A percentile compares a stretch with the other conserved stretches of the same genome.
phyloP scores from a whole-genome alignment of 2,113 vertebrate species.

The Chionomys nivalis region DNA sequence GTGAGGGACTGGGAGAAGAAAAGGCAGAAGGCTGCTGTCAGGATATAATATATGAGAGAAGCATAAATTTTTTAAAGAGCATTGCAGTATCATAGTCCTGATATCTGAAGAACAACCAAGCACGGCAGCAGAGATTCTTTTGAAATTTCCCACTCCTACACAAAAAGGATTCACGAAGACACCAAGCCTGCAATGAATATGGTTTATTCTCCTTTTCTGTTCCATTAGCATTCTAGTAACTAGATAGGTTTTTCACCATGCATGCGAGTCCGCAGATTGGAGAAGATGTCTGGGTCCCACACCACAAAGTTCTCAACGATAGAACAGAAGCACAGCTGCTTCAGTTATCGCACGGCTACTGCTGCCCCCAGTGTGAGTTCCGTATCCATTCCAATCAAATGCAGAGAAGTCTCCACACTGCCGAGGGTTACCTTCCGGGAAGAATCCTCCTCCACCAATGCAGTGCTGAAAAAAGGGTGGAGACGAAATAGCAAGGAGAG shows the following conservation, averaged over 20 bases:
- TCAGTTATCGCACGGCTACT: constrained; percentile 46
- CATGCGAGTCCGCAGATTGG: not conserved
- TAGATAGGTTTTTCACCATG: not conserved
- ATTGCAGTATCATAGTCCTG: not conserved
- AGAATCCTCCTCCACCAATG: constrained; percentile 76
- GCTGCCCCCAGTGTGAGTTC: constrained; percentile 35
- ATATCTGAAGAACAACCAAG: not conserved
- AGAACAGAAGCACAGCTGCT: constrained; percentile 69
- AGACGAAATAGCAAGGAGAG: not conserved
- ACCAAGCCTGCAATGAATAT: not conserved
- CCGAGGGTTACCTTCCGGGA: constrained; percentile 52
- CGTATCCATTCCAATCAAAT: constrained; percentile 77
- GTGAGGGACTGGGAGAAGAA: not conserved
- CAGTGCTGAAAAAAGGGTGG: constrained; percentile 58
- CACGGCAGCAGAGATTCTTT: not conserved
- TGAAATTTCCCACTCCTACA: not conserved
- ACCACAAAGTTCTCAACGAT: constrained; percentile 25
- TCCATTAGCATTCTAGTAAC: not conserved
- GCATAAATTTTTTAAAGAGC: not conserved
- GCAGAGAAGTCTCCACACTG: constrained; percentile 75
- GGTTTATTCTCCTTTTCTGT: constrained; percentile 6
- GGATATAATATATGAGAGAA: not conserved
- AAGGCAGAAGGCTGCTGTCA: not conserved
- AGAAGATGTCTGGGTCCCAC: not conserved
- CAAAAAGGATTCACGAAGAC: not conserved